These are phyloP conservation scores for Petroica traversi DNA, from an alignment of 2,113 vertebrate species.

Conservation along the genomic window DNA sequence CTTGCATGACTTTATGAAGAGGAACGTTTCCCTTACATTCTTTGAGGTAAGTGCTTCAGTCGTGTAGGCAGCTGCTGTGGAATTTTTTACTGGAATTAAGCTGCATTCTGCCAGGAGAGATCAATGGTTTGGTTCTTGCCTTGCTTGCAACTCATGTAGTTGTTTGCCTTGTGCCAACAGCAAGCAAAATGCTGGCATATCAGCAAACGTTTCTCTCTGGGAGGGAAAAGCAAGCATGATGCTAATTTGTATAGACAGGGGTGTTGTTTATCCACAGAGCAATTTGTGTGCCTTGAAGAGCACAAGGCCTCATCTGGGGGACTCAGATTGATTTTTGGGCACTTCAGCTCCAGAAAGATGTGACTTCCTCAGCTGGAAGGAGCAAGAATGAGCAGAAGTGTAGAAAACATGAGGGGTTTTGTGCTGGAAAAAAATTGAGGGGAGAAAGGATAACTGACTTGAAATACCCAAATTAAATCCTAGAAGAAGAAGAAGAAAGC, in stretches of 20 bases:
- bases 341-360: neutral
- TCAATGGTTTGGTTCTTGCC: neutral
- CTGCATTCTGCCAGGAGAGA: neutral
- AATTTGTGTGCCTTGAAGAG: neutral
- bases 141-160: neutral
- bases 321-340: neutral
- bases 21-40: neutral
- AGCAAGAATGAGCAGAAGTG: neutral
- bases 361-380: neutral
- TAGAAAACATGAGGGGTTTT: neutral
- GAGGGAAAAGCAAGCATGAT: neutral
- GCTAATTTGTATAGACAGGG: neutral
- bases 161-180: conserved; percentile 1
- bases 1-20: neutral
- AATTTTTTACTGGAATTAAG: conserved; percentile 21
- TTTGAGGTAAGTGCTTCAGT: conserved; percentile 12
- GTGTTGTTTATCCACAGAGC: neutral
- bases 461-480: neutral
- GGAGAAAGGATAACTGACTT: neutral
- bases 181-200: conserved; percentile 21
- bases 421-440: neutral
- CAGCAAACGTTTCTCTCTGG: neutral
- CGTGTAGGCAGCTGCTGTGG: neutral
- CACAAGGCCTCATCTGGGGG: neutral
- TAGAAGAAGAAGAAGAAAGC: neutral